These are phyloP conservation scores for Enteromius radiatus DNA, from an alignment of 2,797 vertebrate species.

Conservation along the genomic window DNA sequence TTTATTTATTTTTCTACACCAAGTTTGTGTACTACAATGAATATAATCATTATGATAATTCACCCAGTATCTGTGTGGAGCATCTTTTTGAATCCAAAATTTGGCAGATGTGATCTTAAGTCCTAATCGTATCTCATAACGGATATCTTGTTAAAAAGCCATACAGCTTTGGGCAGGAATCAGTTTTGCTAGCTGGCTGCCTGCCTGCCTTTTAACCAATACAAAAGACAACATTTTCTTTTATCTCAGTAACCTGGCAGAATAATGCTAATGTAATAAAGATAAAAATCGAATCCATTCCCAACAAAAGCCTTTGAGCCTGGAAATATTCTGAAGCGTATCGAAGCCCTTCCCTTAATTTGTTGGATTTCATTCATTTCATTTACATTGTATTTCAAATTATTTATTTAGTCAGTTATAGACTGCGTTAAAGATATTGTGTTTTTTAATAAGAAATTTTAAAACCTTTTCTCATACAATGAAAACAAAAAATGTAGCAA, in stretches of 20 bases:
- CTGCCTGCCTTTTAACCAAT: constrained; percentile 19
- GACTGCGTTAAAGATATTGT: neutral
- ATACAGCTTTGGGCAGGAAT: constrained; percentile 32
- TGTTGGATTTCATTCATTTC: neutral
- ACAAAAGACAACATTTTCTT: constrained; percentile 29
- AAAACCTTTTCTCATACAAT: neutral
- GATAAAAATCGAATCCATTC: constrained; percentile 43
- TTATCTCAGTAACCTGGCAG: constrained; percentile 34
- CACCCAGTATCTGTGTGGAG: neutral
- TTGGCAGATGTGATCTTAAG: neutral
- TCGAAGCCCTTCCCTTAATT: neutral
- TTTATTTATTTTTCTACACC: neutral
- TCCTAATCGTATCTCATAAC: constrained; percentile 2
- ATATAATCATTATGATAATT: neutral
- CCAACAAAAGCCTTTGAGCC: constrained; percentile 40
- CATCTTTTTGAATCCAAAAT: constrained; percentile 6
- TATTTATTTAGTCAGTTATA: neutral
- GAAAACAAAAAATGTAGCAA: neutral
- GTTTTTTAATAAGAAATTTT: neutral
- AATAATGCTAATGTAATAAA: constrained; percentile 39
- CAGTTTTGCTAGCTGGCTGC: constrained; percentile 22
- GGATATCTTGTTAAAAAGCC: constrained; percentile 27
- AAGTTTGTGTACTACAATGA: neutral
- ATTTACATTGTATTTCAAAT: neutral
- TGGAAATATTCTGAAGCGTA: constrained; percentile 14